These are phyloP conservation scores for Spongilla lacustris DNA, from an alignment of 37 sponge, comb jelly and placozoan genomes.

Conservation along the genomic window DNA sequence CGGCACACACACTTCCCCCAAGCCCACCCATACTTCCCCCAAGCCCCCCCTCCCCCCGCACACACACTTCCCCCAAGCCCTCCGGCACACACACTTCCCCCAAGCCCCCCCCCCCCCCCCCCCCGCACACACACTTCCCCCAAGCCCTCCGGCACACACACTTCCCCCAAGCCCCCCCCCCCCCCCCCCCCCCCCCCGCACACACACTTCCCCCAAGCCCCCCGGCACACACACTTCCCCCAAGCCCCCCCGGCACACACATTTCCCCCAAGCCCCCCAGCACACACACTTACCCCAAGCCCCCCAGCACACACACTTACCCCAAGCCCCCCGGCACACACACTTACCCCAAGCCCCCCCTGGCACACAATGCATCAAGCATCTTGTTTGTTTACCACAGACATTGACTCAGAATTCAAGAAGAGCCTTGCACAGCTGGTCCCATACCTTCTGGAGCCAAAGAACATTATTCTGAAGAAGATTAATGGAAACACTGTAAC, in stretches of 20 bases:
- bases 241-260: no score
- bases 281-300: background rate
- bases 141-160: no score
- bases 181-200: no score
- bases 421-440: conserved; percentile 54
- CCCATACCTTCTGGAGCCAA: conserved; percentile 71
- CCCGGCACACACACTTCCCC: no score
- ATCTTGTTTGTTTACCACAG: conserved; percentile 34
- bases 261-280: no score
- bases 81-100: no score
- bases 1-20: background rate
- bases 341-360: background rate
- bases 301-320: background rate
- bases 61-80: no score
- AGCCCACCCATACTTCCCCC: background rate
- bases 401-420: conserved; percentile 89
- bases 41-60: no score
- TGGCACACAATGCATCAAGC: background rate
- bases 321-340: background rate
- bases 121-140: background rate
- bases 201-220: no score
- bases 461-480: conserved; percentile 83
- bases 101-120: background rate
- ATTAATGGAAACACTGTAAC: conserved; percentile 85
- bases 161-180: no score